Conservation (phyloP, 2,888 invertebrate genomes). For the Zaprionus obscuricornis region DNA sequence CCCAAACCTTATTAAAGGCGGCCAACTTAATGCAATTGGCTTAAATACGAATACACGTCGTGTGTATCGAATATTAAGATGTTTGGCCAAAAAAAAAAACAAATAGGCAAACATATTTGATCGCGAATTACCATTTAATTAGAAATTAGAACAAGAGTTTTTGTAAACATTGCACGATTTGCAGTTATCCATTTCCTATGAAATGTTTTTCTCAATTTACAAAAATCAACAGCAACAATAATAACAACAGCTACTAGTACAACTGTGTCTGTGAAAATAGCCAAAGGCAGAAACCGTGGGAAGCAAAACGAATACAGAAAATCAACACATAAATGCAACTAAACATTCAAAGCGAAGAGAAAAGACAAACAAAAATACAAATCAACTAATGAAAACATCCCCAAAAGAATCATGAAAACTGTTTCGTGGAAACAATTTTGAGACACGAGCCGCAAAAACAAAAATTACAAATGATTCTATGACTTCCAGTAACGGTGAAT, state of each 20-base stretch:
- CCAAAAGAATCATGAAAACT: too few species aligned
- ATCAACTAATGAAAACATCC: too few species aligned
- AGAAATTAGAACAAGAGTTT: conserved; percentile 43
- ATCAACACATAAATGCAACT: conserved; percentile 8
- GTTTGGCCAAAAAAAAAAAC: background rate
- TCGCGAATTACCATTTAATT: conserved; percentile 35
- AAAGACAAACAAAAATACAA: background rate
- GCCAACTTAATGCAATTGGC: conserved; percentile 20
- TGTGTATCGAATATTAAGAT: background rate
- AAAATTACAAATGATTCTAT: conserved; percentile 34
- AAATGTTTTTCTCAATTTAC: conserved; percentile 58
- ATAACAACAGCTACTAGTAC: conserved; percentile 12
- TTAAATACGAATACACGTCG: conserved; percentile 33
- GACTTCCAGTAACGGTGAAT: conserved; percentile 12
- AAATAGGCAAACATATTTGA: conserved; percentile 34
- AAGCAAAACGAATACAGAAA: conserved; percentile 54
- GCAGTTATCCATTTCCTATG: conserved; percentile 54
- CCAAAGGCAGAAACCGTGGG: conserved; percentile 35
- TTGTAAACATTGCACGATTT: conserved; percentile 66
- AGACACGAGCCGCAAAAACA: background rate
- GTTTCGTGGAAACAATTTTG: background rate
- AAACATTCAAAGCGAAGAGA: conserved; percentile 28
- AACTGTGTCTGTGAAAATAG: too few species aligned
- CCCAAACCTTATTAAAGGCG: conserved; percentile 30
- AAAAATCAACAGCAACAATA: conserved; percentile 10